A percentile compares a stretch with the other conserved stretches of the same genome.
phyloP scores from a whole-genome alignment of 35 echinoderm and acorn worm genomes.

The Apostichopus californicus region DNA sequence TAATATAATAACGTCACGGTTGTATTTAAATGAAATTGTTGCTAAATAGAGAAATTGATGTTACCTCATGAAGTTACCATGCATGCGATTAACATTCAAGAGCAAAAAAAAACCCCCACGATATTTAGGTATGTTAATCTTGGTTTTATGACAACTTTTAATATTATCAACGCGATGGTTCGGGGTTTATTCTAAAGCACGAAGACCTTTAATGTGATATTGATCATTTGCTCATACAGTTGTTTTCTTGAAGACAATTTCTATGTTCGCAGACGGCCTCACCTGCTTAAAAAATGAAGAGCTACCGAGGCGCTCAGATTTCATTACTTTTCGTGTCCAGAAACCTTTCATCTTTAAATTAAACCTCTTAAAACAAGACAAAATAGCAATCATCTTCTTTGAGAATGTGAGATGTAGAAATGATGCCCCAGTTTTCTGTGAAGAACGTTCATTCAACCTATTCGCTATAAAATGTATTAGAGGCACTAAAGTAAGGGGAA shows the following conservation, averaged over 20 bases:
- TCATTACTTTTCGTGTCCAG: background rate
- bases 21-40: no score
- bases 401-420: background rate
- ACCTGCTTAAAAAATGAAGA: background rate
- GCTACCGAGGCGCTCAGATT: background rate
- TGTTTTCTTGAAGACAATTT: background rate
- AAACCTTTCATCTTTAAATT: background rate
- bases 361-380: background rate
- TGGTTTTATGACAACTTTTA: no score
- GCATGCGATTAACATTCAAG: no score
- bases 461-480: background rate
- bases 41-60: no score
- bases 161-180: no score
- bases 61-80: no score
- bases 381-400: background rate
- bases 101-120: no score
- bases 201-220: background rate
- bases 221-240: background rate
- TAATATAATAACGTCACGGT: no score
- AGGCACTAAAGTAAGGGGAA: no score
- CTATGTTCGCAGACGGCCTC: background rate
- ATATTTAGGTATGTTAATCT: no score
- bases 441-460: background rate
- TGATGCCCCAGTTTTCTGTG: background rate
- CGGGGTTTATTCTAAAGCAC: no score